A percentile compares a stretch with the other conserved stretches of the same genome.
Conservation (phyloP, 2,113 vertebrate genomes). For the Anguilla rostrata region DNA sequence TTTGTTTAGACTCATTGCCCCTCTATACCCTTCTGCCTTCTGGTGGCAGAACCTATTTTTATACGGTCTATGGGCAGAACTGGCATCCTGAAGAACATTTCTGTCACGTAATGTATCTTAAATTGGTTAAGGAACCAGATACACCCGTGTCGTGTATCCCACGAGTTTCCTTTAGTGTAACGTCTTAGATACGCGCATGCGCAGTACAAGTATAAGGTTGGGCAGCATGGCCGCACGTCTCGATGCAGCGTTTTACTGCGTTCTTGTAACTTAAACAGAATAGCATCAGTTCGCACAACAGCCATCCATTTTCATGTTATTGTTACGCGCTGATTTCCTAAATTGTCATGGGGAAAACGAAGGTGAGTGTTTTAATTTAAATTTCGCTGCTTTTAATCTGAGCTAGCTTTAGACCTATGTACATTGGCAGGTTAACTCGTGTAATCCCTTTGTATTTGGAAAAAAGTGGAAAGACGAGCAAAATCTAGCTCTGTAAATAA, state of each 20-base stretch:
- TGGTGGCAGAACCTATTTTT: too few relatives aligned
- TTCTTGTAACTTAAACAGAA: neutral
- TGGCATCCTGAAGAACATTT: too few relatives aligned
- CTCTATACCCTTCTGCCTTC: too few relatives aligned
- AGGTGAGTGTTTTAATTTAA: conserved; percentile 37
- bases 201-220: too few relatives aligned
- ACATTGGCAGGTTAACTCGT: neutral
- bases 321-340: neutral
- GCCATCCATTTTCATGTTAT: neutral
- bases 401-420: neutral
- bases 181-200: neutral
- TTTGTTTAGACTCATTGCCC: too few relatives aligned
- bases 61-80: too few relatives aligned
- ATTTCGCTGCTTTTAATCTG: neutral
- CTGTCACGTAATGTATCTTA: too few relatives aligned
- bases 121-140: neutral
- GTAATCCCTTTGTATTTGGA: too few relatives aligned
- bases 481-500: too few relatives aligned
- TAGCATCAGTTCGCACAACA: neutral
- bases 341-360: conserved; percentile 45
- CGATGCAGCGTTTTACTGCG: neutral
- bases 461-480: too few relatives aligned
- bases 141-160: neutral
- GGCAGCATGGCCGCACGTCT: too few relatives aligned
- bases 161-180: neutral